phyloP scores from a whole-genome alignment of 2,888 invertebrate genomes.

The Scaptomyza parva region DNA sequence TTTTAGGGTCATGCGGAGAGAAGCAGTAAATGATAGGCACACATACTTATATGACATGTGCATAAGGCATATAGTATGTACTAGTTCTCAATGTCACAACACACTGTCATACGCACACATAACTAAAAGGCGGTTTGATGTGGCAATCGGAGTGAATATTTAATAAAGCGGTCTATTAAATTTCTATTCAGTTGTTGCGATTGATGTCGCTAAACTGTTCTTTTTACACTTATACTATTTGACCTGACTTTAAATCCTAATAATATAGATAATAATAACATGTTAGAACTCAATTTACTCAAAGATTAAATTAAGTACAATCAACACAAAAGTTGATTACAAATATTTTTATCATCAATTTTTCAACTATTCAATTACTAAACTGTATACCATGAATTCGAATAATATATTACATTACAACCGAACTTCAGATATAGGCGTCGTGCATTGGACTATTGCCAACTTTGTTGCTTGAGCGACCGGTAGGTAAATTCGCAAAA shows the following conservation, averaged over 20 bases:
- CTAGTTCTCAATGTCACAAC: constrained; percentile 70
- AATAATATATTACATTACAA: constrained; percentile 43
- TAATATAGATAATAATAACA: too few relatives aligned
- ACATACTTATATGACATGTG: background rate
- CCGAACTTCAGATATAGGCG: constrained; percentile 80
- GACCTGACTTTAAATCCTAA: too few relatives aligned
- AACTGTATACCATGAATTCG: constrained; percentile 30
- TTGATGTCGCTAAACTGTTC: constrained; percentile 12
- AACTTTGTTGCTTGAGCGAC: constrained; percentile 69
- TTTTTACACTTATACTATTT: too few relatives aligned
- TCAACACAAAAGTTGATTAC: too few relatives aligned
- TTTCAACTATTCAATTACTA: constrained; percentile 18
- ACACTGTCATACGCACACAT: constrained; percentile 8
- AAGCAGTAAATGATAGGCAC: constrained; percentile 3
- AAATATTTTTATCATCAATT: too few relatives aligned
- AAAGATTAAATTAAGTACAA: too few relatives aligned
- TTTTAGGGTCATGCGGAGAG: constrained; percentile 5
- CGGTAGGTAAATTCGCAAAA: constrained; percentile 81
- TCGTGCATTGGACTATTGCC: constrained; percentile 78
- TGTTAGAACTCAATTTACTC: too few relatives aligned
- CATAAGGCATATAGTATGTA: constrained; percentile 37
- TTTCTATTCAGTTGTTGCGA: constrained; percentile 49
- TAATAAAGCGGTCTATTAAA: constrained; percentile 77
- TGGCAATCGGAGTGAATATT: constrained; percentile 69
- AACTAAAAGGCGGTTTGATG: constrained; percentile 24